These are phyloP conservation scores for Mamestra configurata DNA, from an alignment of 1,140 invertebrate species.

Conservation along the genomic window DNA sequence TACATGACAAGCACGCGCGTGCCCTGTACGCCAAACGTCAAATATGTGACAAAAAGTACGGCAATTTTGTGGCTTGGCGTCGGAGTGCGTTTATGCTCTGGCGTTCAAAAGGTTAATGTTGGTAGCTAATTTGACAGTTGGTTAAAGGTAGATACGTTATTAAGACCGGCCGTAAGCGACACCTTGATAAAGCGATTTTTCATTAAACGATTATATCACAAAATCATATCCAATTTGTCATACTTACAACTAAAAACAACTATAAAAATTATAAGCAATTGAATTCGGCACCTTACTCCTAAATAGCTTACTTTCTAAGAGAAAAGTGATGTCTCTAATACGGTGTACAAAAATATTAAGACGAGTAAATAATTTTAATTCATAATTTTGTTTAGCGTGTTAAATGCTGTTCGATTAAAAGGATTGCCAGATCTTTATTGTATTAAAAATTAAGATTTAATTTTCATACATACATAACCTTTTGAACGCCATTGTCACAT, in stretches of 20 bases:
- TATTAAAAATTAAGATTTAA: neutral
- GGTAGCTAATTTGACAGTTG: too few species aligned
- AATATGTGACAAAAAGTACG: too few species aligned
- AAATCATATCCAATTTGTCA: conserved; percentile 4
- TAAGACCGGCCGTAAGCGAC: too few species aligned
- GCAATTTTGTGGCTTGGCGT: too few species aligned
- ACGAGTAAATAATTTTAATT: conserved; percentile 18
- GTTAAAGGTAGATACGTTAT: too few species aligned
- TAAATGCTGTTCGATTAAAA: neutral
- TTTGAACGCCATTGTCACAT: too few species aligned
- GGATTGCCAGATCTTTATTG: conserved; percentile 28
- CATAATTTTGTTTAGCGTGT: conserved; percentile 15
- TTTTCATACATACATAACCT: too few species aligned
- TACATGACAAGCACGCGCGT: too few species aligned
- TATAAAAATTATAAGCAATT: conserved; percentile 25
- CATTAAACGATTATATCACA: neutral
- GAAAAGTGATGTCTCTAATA: conserved; percentile 42
- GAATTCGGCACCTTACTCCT: conserved; percentile 35
- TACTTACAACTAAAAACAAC: conserved; percentile 21
- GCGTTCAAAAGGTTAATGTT: too few species aligned
- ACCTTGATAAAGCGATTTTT: too few species aligned
- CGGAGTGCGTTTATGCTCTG: too few species aligned
- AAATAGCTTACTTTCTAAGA: conserved; percentile 36
- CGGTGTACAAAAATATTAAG: conserved; percentile 47
- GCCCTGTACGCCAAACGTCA: too few species aligned